A percentile compares a stretch with the other conserved stretches of the same genome.
phyloP scores from a whole-genome alignment of 2,797 vertebrate genomes.

The Anguilla megastoma region DNA sequence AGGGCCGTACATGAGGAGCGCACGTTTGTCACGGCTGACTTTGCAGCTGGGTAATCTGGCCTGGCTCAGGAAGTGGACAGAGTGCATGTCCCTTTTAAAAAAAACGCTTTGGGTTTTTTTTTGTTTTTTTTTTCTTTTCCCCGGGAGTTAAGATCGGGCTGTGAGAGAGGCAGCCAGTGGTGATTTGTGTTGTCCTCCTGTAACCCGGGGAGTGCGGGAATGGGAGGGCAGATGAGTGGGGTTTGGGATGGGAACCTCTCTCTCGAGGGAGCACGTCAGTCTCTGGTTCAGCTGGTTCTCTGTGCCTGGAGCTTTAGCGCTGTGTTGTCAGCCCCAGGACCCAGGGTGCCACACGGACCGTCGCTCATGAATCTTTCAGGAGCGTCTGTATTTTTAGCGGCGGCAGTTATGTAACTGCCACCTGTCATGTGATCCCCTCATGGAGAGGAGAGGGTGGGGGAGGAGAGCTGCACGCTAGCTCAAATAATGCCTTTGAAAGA shows the following conservation, averaged over 20 bases:
- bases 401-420: conserved; percentile 74
- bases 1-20: neutral
- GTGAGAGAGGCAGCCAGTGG: conserved; percentile 2
- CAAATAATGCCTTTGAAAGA: conserved; percentile 14
- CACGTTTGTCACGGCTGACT: conserved; percentile 23
- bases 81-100: neutral
- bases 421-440: conserved; percentile 74
- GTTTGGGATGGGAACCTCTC: neutral
- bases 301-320: conserved; percentile 28
- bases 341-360: conserved; percentile 47
- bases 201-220: neutral
- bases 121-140: neutral
- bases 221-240: neutral
- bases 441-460: conserved; percentile 49
- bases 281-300: neutral
- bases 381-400: conserved; percentile 71
- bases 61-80: neutral
- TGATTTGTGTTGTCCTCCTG: neutral
- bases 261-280: neutral
- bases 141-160: neutral
- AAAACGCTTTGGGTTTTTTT: neutral
- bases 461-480: conserved; percentile 22
- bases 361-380: conserved; percentile 72
- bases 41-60: neutral
- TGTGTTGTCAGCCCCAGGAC: conserved; percentile 27